A percentile compares a stretch with the other conserved stretches of the same genome.
These are phyloP conservation scores for Orgyia antiqua DNA, from an alignment of 2,888 invertebrate genomes.

Conservation along the genomic window DNA sequence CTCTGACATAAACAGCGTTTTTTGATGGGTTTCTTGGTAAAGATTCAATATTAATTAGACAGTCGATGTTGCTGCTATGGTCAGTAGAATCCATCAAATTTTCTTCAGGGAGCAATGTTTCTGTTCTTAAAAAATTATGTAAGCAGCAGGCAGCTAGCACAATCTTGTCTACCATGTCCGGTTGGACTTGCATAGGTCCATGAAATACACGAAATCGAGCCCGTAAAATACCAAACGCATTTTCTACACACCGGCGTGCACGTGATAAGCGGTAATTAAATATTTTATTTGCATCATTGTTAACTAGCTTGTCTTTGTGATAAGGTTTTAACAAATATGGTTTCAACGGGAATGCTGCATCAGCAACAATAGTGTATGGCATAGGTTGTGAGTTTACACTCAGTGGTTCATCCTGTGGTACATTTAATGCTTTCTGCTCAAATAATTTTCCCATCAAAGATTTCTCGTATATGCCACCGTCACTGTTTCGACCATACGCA, in stretches of 20 bases:
- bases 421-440: no score
- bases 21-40: no score
- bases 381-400: neutral
- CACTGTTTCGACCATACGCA: no score
- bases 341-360: slow-evolving; percentile 2
- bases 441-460: no score
- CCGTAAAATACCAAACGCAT: slow-evolving; percentile 4
- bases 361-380: neutral
- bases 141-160: no score
- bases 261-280: slow-evolving; percentile 4
- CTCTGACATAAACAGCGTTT: no score
- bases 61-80: no score
- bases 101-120: no score
- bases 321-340: slow-evolving; percentile 7
- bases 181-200: slow-evolving; percentile 5
- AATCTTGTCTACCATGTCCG: slow-evolving; percentile 8
- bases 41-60: no score
- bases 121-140: slow-evolving; percentile 9
- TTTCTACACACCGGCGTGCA: slow-evolving; percentile 1
- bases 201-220: slow-evolving; percentile 2
- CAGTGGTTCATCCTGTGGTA: neutral
- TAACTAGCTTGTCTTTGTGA: neutral
- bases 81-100: no score
- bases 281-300: neutral
- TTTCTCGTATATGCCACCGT: neutral